Evolutionary conservation across 2,888 invertebrate genomes (phyloP).

Genomic region (Lottia gigantea): DNA sequence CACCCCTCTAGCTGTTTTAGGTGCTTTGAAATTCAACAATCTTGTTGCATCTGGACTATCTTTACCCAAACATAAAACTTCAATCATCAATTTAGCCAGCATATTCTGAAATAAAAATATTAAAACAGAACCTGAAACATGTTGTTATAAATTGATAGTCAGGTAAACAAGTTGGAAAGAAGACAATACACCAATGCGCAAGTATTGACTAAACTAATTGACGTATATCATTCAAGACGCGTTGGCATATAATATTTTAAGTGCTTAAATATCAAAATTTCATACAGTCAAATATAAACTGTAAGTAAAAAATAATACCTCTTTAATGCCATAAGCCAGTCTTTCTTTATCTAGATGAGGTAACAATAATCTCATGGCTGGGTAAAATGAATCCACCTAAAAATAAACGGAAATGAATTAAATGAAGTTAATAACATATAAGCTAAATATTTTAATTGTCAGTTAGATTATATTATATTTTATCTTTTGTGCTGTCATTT

Average conservation of each 20-base stretch:
- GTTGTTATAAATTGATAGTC: too few species aligned
- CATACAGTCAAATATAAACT: too few species aligned
- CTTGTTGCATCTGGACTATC: constrained; percentile 74
- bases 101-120: constrained; percentile 69
- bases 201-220: too few species aligned
- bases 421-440: too few species aligned
- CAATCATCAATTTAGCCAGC: constrained; percentile 79
- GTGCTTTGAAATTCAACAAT: constrained; percentile 72
- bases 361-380: constrained; percentile 82
- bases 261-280: too few species aligned
- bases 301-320: constrained; percentile 64
- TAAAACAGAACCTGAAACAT: not conserved
- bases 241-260: too few species aligned
- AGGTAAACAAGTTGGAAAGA: too few species aligned
- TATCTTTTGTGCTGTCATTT: too few species aligned
- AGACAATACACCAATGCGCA: too few species aligned
- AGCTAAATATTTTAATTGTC: too few species aligned
- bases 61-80: constrained; percentile 79
- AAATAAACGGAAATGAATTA: constrained; percentile 24
- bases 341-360: constrained; percentile 84
- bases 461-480: too few species aligned
- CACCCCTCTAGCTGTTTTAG: constrained; percentile 70
- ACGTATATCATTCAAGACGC: too few species aligned
- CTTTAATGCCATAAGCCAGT: constrained; percentile 85
- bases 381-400: constrained; percentile 73